A percentile compares a stretch with the other conserved stretches of the same genome.
Conservation (phyloP, 2,797 vertebrate species). For the Rallus crepitans region DNA sequence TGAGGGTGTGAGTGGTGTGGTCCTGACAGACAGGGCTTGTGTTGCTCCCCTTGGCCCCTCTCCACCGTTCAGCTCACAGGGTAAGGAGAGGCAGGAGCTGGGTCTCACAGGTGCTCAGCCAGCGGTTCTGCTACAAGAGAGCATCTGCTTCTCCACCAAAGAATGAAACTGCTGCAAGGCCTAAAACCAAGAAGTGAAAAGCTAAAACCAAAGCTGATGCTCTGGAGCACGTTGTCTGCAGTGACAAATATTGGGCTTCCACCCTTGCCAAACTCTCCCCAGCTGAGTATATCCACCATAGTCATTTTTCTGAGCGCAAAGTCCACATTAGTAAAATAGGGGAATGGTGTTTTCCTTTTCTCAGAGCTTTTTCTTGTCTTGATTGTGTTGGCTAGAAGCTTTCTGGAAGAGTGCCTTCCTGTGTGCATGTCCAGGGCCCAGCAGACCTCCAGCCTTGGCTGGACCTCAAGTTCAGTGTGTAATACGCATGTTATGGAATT, state of each 20-base stretch:
- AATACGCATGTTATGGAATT: constrained; percentile 45
- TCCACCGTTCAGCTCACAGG: accelerated
- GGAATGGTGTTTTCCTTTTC: constrained; percentile 11
- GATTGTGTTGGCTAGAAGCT: constrained; percentile 48
- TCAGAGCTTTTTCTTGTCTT: constrained; percentile 6
- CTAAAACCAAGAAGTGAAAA: neutral
- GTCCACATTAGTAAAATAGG: neutral
- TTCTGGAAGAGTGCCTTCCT: constrained; percentile 22
- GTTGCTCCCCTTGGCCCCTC: neutral
- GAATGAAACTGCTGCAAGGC: neutral
- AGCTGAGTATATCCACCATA: accelerated
- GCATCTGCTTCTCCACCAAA: neutral
- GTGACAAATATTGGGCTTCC: neutral
- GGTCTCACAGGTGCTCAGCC: neutral
- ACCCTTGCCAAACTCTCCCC: neutral
- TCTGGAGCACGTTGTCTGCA: neutral
- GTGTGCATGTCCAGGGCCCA: constrained; percentile 19
- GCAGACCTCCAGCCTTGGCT: constrained; percentile 64
- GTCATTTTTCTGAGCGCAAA: neutral
- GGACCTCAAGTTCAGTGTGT: constrained; percentile 51
- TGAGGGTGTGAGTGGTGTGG: neutral
- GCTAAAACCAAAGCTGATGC: neutral
- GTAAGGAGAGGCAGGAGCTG: neutral
- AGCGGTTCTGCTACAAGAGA: neutral
- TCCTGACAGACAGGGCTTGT: neutral